Evolutionary conservation across 2,113 vertebrate species (phyloP), one percentile per base, ranked within the genome.

Genomic region (Gobiocypris rarus): DNA sequence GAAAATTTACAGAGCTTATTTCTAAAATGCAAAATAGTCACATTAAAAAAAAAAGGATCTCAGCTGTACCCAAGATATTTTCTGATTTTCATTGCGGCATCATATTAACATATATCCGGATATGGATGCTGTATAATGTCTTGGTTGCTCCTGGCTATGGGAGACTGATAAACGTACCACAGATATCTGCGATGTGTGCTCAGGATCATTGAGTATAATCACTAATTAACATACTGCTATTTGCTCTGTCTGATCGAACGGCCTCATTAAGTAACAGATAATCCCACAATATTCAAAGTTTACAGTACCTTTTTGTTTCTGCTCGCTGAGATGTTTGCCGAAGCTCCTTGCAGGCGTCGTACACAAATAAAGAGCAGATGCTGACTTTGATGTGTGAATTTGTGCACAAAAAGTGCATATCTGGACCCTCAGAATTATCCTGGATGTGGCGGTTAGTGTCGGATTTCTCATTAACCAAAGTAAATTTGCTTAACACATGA

Each of bases 141-240:
- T 54, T 70, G 69, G 67, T 56, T 56, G 78, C 82, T 82, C 76
- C 45, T 81, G 67, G 65, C 61, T 58, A 86, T 83, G 73, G 75
- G 31, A 85, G 75, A 83, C 87, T 69, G 79, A 65, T 87, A 76
- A 88, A 90, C 84, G 73, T 82, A 82, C 89, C 84, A 50, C 86
- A 80, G 50, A 92, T 91, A 86, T 86, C 89, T 88, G 75, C 77
- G 86, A 84, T 86, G 89, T 95, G 91, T 93, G 91, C 90, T 89
- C 85, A 74, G 83, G 92, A 92, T 94, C 89, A 92, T 91, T 90
- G 85, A 85, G 85, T 87, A 85, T 92, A 90, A 92, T 92, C 93
- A 92, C 91, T 94, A 94, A 95, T 95, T 95, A 95, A 92, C 92
- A 93, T 89, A 54, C 87, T 93, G 92, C 91, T 95, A 93, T 95